Evolutionary conservation across 2,797 vertebrate species (phyloP).

Genomic region (Enoplosus armatus): DNA sequence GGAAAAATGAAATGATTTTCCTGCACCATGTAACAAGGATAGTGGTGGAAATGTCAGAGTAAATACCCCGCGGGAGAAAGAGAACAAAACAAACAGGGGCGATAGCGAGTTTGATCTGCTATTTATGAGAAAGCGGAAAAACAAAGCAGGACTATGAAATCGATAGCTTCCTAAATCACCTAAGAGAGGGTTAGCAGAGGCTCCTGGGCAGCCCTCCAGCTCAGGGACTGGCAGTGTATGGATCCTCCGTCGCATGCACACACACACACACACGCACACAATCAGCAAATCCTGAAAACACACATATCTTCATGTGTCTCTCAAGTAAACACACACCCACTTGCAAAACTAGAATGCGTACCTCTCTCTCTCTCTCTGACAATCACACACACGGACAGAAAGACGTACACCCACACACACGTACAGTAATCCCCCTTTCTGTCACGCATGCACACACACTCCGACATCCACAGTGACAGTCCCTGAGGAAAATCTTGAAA

Average conservation of each 20-base stretch:
- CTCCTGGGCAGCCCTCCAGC: conserved; percentile 61
- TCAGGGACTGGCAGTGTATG: conserved; percentile 45
- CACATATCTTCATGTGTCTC: conserved; percentile 26
- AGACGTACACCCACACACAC: conserved; percentile 20
- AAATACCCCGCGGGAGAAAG: conserved; percentile 73
- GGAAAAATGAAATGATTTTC: conserved; percentile 60
- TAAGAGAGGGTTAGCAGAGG: conserved; percentile 53
- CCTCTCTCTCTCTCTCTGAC: conserved; percentile 7
- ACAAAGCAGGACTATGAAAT: conserved; percentile 77
- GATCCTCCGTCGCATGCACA: conserved; percentile 37
- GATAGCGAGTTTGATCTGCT: conserved; percentile 75
- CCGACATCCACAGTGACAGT: conserved; percentile 45
- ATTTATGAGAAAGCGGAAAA: conserved; percentile 79
- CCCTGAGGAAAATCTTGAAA: conserved; percentile 51
- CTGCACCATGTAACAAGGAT: conserved; percentile 62
- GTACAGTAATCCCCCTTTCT: conserved; percentile 52
- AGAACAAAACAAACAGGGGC: conserved; percentile 76
- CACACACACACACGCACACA: conserved; percentile 27
- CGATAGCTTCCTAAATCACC: conserved; percentile 79
- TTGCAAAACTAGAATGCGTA: conserved; percentile 28
- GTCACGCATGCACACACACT: conserved; percentile 40
- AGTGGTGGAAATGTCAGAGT: conserved; percentile 74
- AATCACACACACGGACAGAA: conserved; percentile 14
- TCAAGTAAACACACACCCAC: conserved; percentile 57
- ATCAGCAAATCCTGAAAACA: conserved; percentile 32